Evolutionary conservation across 2,797 vertebrate genomes (phyloP).

Genomic region (Masticophis lateralis): DNA sequence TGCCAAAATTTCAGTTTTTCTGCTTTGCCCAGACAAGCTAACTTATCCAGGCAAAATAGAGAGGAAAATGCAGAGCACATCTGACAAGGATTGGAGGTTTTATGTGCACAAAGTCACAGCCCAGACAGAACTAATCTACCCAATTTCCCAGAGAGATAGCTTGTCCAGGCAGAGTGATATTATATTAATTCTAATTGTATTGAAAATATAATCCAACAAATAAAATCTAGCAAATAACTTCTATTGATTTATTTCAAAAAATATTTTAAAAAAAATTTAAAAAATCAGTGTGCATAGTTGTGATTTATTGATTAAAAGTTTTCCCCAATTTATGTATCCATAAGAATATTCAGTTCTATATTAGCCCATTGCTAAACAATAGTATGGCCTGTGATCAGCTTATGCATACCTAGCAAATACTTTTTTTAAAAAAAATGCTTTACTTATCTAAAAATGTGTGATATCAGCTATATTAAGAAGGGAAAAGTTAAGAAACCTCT

Average conservation of each 20-base stretch:
- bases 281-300: background rate
- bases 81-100: background rate
- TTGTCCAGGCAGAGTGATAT: background rate
- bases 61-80: background rate
- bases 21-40: background rate
- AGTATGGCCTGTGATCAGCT: background rate
- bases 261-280: background rate
- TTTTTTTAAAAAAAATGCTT: background rate
- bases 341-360: background rate
- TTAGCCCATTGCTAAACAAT: background rate
- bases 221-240: background rate
- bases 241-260: background rate
- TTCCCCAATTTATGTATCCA: background rate
- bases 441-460: background rate
- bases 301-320: background rate
- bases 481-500: background rate
- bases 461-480: background rate
- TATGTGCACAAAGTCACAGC: background rate
- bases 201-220: background rate
- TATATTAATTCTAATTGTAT: background rate
- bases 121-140: background rate
- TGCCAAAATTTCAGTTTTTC: background rate
- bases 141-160: background rate
- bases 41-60: background rate
- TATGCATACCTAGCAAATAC: background rate